Conservation (phyloP, 2,888 invertebrate species). For the Arenicola marina region DNA sequence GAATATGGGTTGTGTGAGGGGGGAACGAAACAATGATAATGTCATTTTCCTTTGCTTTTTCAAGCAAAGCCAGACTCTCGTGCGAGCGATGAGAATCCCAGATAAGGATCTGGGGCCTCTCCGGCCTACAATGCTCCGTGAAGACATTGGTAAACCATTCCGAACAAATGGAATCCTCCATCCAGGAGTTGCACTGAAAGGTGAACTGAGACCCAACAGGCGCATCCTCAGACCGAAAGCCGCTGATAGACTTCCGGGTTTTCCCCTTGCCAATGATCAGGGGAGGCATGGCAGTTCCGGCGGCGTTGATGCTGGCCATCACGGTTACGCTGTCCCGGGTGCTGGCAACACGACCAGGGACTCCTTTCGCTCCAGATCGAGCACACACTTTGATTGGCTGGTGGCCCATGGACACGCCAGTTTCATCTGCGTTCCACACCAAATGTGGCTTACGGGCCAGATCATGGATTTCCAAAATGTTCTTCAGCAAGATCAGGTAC, state of each 20-base stretch:
- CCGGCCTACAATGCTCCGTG: neutral
- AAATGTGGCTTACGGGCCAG: neutral
- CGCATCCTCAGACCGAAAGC: neutral
- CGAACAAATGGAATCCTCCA: neutral
- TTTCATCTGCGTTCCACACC: conserved; percentile 5
- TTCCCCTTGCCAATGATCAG: neutral
- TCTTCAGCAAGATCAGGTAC: neutral
- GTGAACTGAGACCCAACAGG: neutral
- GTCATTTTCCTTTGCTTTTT: neutral
- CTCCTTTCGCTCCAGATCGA: no score
- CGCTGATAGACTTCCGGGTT: neutral
- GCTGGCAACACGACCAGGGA: no score
- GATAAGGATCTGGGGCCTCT: neutral
- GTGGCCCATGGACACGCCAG: neutral
- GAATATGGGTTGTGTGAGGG: no score
- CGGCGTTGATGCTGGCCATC: neutral
- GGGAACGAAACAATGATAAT: neutral
- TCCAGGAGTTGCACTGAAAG: neutral
- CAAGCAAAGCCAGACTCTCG: neutral
- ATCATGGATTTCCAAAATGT: neutral
- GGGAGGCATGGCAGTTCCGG: neutral
- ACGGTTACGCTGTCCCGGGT: neutral
- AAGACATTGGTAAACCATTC: neutral
- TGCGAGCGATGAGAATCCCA: neutral
- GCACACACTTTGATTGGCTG: no score